A percentile compares a stretch with the other conserved stretches of the same genome.
Evolutionary conservation across 2,113 vertebrate genomes (phyloP).

Genomic region (Tachycineta bicolor): DNA sequence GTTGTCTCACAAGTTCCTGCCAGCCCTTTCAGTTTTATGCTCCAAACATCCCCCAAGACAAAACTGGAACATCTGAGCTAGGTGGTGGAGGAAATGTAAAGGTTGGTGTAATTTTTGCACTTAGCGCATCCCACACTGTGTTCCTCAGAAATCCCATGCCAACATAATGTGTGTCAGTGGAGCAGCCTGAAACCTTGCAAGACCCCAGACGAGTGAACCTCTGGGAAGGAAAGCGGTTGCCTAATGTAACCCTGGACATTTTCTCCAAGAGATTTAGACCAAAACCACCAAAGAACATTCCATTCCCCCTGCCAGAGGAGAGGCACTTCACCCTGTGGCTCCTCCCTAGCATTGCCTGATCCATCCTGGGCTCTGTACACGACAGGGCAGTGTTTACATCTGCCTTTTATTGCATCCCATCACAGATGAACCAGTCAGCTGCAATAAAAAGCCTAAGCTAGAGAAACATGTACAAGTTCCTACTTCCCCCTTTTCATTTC

Average conservation of each 20-base stretch:
- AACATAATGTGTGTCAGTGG: slow-evolving; percentile 14
- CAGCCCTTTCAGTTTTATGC: neutral
- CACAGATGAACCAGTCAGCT: neutral
- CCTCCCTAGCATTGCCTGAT: neutral
- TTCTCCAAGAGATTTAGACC: neutral
- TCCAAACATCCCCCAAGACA: neutral
- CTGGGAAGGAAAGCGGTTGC: neutral
- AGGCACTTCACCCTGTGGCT: neutral
- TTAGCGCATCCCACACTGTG: neutral
- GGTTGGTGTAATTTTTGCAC: slow-evolving; percentile 23
- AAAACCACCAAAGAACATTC: neutral
- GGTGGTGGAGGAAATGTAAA: neutral
- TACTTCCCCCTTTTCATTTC: neutral
- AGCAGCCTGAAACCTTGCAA: slow-evolving; percentile 18
- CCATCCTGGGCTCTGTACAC: neutral
- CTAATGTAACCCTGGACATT: neutral
- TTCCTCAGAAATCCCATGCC: neutral
- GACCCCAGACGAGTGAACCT: neutral
- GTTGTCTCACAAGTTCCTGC: neutral
- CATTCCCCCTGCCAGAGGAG: neutral
- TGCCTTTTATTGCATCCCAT: neutral
- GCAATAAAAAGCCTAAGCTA: neutral
- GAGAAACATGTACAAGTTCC: neutral
- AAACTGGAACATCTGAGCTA: slow-evolving; percentile 16
- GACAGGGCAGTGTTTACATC: neutral